Evolutionary conservation across 1,140 invertebrate species (phyloP), one percentile per base, ranked within the genome.

Genomic region (Drosophila kanapiae): DNA sequence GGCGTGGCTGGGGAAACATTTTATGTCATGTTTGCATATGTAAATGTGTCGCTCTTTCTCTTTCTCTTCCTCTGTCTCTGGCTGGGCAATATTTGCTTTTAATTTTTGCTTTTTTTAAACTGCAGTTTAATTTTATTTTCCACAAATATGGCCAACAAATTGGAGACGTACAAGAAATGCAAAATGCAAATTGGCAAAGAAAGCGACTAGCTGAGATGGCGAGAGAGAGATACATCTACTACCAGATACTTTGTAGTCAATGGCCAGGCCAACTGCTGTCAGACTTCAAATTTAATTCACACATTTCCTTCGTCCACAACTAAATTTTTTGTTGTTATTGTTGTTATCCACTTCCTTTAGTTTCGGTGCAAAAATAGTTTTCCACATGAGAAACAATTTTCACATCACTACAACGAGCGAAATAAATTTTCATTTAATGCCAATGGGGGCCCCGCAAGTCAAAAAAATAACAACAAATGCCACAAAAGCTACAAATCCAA

Each of bases 31-130:
- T 91, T 91, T 90, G 85, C 85, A 90, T 90, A 90, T 90, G 85
- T 91, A 90, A 90, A 91, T 91, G 82, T 86, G 64, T 61, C 48
- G 31, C 53, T 43, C 62, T 35, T 18, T 54, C 57, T 53, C 51
- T 33, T 43, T 43, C n/a, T 27, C 49, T 63, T 42, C 27, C 67
- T 48, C 18, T 63, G 51, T 77, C 59, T 65, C 51, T 82, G 70
- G 38, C 70, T 23, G 48, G 80, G 75, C 83, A 90, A 90, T 90
- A 90, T 90, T 90, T 90, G 81, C 71, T 91, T 90, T 90, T 90
- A 90, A 90, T 90, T 90, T 90, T 90, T 85, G 85, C 86, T 85
- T 90, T 90, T 85, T 90, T 90, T 90, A 90, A 90, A 91, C 86
- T 90, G 86, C 82, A 90, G 86, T 91, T 90, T 90, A 90, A 90